Base-by-base conservation (phyloP, 2,113 vertebrate species). In the Oceanites oceanicus region DNA sequence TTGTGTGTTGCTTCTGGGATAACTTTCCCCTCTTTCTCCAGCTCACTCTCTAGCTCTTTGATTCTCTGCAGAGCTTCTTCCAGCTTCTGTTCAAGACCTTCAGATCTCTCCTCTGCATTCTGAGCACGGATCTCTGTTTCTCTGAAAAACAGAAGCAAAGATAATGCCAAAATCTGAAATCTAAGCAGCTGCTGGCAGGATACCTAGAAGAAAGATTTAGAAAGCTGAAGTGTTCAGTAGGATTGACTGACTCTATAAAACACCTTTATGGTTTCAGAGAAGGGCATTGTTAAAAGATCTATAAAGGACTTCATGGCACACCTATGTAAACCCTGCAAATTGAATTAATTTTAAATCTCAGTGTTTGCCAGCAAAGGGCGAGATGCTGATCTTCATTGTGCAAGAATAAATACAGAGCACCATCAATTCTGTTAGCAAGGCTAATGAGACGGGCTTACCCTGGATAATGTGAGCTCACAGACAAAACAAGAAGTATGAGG, bases 21-120 rank as follows among this genome's bases (percentile, higher is more conserved):
- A n/a, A 32, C 44, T 66, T 87, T 19, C 13, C 44, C 7, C 2
- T 82, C 16, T 44, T 88, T 79, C 72, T 98, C 90, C 86, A 98
- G 86, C 27, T 98, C 68, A 34, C 77, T 92, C 93, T 99, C 98
- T 47, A 99, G 93, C 26, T 99, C 97, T 56, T 96, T 97, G 73
- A 99, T 99, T 96, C 92, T 98, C 71, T 98, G 96, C 86, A 99
- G 88, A 25, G 98, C 98, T 42, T 88, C 96, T 90, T 98, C 98
- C 62, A 99, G 97, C 38, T 97, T 97, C 89, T 99, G 98, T 77
- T 99, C 98, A 53, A 98, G 97, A 58, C 86, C 83, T 68, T 98
- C 98, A 36, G 97, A 98, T 79, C 97, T 98, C 89, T 98, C 96
- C 95, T 99, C 98, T 15, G 98, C 97, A 25, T 45, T 88, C 83